Percentiles rank a stretch among this genome's conserved stretches.
Conservation (phyloP, 2,113 vertebrate species). For the human (Homo sapiens) region GRCh38 chr6:108158001-108158500, state of each 20-base stretch:
- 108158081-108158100: not conserved
- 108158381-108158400: constrained; percentile 69
- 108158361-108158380: constrained; percentile 70
- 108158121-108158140: constrained; percentile 64
- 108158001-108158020: not conserved
- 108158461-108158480: constrained; percentile 29
- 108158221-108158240: not conserved
- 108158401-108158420: constrained; percentile 59
- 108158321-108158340: constrained; percentile 33
- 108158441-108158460: constrained; percentile 56
- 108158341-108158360: not conserved
- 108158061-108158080: not conserved
- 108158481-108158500: constrained; percentile 61
- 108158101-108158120: not conserved
- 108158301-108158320: not conserved
- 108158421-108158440: constrained; percentile 68
- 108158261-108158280: not conserved
- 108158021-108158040: not conserved
- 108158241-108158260: not conserved
- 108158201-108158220: not conserved
- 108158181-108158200: rapidly evolving
- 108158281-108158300: not conserved
- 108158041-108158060: not conserved
- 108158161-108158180: not conserved
- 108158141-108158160: not conserved